A percentile compares a stretch with the other conserved stretches of the same genome.
These are phyloP conservation scores for Pavo muticus DNA, from an alignment of 2,113 vertebrate genomes.

Conservation along the genomic window DNA sequence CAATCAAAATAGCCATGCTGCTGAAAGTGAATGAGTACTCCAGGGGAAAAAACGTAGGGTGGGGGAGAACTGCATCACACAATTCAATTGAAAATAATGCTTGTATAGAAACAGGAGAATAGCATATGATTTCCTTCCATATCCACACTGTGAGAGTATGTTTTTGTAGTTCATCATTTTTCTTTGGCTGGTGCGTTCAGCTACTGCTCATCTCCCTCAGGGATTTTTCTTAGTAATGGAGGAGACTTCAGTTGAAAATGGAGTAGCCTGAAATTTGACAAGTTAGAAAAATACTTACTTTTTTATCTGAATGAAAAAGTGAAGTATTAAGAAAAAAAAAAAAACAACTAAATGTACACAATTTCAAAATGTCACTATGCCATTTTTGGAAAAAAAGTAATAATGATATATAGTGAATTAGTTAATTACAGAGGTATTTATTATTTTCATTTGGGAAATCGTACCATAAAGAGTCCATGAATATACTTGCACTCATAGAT, in stretches of 20 bases:
- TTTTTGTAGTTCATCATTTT: constrained; percentile 54
- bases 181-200: constrained; percentile 37
- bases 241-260: constrained; percentile 49
- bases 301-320: constrained; percentile 16
- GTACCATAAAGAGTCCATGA: background rate
- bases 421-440: constrained; percentile 28
- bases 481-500: background rate
- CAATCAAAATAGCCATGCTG: background rate
- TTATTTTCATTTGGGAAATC: background rate
- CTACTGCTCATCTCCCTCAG: constrained; percentile 36
- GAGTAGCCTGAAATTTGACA: constrained; percentile 45
- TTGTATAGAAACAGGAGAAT: background rate
- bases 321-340: background rate
- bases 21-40: constrained; percentile 44
- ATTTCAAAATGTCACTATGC: background rate
- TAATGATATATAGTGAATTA: background rate
- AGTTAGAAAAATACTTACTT: constrained; percentile 28
- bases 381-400: background rate
- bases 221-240: constrained; percentile 54
- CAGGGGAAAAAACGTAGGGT: background rate
- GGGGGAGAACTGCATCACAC: background rate
- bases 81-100: background rate
- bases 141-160: background rate
- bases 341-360: background rate
- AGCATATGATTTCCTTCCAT: constrained; percentile 33